A percentile compares a stretch with the other conserved stretches of the same genome.
Conservation (phyloP, 2,113 vertebrate species). For the Penelope pileata region DNA sequence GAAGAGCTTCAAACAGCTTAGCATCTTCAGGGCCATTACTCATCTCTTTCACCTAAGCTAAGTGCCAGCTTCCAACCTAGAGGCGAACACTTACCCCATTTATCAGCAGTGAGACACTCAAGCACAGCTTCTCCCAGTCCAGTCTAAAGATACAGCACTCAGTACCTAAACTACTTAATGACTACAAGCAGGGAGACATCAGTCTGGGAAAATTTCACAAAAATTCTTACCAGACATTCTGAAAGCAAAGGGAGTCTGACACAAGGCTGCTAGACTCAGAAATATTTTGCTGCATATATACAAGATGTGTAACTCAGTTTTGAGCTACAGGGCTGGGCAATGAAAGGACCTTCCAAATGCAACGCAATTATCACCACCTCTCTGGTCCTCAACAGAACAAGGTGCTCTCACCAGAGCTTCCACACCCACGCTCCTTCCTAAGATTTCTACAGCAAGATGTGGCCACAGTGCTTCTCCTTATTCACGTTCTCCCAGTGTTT, state of each 20-base stretch:
- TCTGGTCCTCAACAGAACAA: background rate
- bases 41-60: slow-evolving; percentile 63
- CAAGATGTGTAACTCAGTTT: background rate
- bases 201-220: background rate
- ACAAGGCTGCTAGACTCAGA: background rate
- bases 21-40: slow-evolving; percentile 63
- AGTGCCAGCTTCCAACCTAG: slow-evolving; percentile 28
- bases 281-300: background rate
- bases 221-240: background rate
- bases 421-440: background rate
- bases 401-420: background rate
- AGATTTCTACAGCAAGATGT: background rate
- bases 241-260: background rate
- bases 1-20: slow-evolving; percentile 63
- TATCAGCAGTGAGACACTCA: background rate
- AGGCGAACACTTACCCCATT: background rate
- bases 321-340: background rate
- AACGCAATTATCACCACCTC: background rate
- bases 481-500: background rate
- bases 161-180: background rate
- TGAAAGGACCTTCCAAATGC: background rate
- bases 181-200: background rate
- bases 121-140: background rate
- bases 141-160: background rate
- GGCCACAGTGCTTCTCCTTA: background rate